phyloP scores from a whole-genome alignment of 1,140 invertebrate species.

The Apis laboriosa region DNA sequence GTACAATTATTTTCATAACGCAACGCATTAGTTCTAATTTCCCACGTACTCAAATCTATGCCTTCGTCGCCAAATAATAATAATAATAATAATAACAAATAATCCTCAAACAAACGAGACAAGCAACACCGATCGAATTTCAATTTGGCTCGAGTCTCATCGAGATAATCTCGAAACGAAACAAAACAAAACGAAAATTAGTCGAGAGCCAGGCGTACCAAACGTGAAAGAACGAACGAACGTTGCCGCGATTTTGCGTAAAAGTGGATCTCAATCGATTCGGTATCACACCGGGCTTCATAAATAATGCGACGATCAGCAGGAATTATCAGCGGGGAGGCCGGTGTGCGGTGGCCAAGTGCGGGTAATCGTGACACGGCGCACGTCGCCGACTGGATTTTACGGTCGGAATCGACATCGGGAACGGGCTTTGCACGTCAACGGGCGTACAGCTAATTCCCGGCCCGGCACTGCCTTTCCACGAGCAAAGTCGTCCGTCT shows the following conservation, averaged over 20 bases:
- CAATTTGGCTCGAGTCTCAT: too few relatives aligned
- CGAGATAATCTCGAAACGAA: too few relatives aligned
- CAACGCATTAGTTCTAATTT: too few relatives aligned
- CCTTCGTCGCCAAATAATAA: too few relatives aligned
- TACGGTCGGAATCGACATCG: conserved; percentile 35
- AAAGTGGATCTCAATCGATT: not conserved
- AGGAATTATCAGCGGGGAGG: conserved; percentile 17
- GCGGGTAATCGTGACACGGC: conserved; percentile 25
- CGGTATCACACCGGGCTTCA: not conserved
- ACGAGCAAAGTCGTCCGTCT: conserved; percentile 46
- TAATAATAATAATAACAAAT: too few relatives aligned
- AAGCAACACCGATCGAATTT: too few relatives aligned
- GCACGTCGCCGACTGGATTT: conserved; percentile 39
- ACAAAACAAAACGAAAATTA: too few relatives aligned
- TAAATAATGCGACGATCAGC: conserved; percentile 41
- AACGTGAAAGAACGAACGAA: too few relatives aligned
- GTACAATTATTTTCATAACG: too few relatives aligned
- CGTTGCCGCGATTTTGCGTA: conserved; percentile 3
- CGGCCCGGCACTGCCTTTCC: conserved; percentile 23
- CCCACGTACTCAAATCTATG: too few relatives aligned
- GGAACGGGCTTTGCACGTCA: conserved; percentile 27
- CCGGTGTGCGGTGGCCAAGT: not conserved
- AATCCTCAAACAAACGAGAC: too few relatives aligned
- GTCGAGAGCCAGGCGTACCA: too few relatives aligned
- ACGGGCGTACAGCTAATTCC: conserved; percentile 42